These are phyloP conservation scores for Neodiprion lecontei DNA, from an alignment of 1,140 invertebrate genomes.

Conservation along the genomic window DNA sequence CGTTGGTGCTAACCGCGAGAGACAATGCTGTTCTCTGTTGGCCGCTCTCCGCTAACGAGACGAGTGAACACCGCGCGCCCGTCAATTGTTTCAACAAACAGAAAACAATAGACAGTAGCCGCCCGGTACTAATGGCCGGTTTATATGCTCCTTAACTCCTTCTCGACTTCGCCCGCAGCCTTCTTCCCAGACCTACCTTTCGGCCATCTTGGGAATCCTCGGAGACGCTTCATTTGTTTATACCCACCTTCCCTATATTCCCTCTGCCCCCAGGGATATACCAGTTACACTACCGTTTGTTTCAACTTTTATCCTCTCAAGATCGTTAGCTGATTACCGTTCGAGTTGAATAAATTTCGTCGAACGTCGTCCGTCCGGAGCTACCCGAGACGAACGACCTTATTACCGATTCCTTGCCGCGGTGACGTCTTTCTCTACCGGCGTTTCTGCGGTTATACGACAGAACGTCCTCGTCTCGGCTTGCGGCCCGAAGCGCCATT, in stretches of 20 bases:
- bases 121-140: slow-evolving; percentile 59
- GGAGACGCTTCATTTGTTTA: not conserved
- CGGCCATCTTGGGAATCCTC: slow-evolving; percentile 3
- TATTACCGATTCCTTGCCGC: not conserved
- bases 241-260: not conserved
- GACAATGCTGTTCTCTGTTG: slow-evolving; percentile 61
- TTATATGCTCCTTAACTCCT: slow-evolving; percentile 53
- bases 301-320: not conserved
- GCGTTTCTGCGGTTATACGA: no score
- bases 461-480: no score
- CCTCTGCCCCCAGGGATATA: not conserved
- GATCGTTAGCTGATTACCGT: slow-evolving; percentile 7
- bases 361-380: not conserved
- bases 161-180: slow-evolving; percentile 15
- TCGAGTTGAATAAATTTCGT: slow-evolving; percentile 6
- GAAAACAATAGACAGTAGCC: slow-evolving; percentile 63
- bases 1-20: slow-evolving; percentile 55
- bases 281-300: no score
- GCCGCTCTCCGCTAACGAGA: slow-evolving; percentile 59
- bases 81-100: slow-evolving; percentile 64
- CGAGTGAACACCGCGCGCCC: slow-evolving; percentile 53
- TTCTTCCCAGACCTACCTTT: not conserved
- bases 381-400: slow-evolving; percentile 1
- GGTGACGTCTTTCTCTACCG: not conserved
- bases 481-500: no score